Conservation (phyloP, 2,888 invertebrate genomes). For the Rapana venosa region DNA sequence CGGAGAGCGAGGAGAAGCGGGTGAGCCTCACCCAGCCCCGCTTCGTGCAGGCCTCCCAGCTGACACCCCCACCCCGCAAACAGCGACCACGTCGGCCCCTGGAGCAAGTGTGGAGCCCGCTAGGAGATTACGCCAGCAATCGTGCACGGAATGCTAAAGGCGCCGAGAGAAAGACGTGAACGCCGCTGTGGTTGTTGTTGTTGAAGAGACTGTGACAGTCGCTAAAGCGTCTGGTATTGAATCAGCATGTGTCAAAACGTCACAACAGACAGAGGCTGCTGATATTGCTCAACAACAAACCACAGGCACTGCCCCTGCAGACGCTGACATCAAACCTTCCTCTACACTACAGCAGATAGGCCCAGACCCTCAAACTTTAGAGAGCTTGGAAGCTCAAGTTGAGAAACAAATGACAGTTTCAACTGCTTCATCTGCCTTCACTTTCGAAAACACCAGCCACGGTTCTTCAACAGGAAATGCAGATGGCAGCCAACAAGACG, state of each 20-base stretch:
- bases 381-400: neutral
- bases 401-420: neutral
- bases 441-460: neutral
- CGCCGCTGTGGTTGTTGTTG: neutral
- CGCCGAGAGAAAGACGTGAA: neutral
- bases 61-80: constrained; percentile 47
- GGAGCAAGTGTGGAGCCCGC: constrained; percentile 35
- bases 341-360: neutral
- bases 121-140: constrained; percentile 11
- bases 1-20: constrained; percentile 39
- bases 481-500: neutral
- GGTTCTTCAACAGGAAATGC: neutral
- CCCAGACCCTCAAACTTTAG: neutral
- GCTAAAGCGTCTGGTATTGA: neutral
- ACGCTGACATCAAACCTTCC: neutral
- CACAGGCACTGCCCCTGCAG: too few species aligned
- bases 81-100: constrained; percentile 23
- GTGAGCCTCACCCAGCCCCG: constrained; percentile 37
- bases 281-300: neutral
- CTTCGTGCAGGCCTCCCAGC: constrained; percentile 22
- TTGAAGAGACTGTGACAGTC: neutral
- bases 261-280: neutral
- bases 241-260: neutral
- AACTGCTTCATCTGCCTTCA: neutral
- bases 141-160: neutral